phyloP scores from a whole-genome alignment of 1,140 invertebrate species.

The Drosophila saltans region DNA sequence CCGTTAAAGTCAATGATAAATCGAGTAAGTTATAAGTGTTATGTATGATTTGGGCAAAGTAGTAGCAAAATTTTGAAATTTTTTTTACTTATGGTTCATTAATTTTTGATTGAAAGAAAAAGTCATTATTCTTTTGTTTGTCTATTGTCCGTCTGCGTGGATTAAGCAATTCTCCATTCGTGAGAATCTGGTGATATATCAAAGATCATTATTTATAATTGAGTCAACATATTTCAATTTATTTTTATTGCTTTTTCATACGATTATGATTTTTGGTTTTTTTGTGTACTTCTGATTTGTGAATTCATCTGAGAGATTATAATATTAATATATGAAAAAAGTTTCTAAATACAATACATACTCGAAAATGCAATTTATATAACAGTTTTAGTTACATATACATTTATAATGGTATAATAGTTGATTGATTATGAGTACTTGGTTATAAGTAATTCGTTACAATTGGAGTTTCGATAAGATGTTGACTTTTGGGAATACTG shows the following conservation, averaged over 20 bases:
- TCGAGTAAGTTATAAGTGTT: too few relatives aligned
- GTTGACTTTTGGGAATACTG: constrained; percentile 39
- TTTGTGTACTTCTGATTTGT: constrained; percentile 12
- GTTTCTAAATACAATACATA: constrained; percentile 23
- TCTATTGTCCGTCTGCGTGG: too few relatives aligned
- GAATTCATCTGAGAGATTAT: constrained; percentile 41
- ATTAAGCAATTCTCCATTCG: too few relatives aligned
- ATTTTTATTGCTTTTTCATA: constrained; percentile 43
- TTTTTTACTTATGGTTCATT: too few relatives aligned
- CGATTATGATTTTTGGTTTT: not conserved
- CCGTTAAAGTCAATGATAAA: too few relatives aligned
- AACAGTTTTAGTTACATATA: constrained; percentile 4
- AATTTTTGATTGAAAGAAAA: too few relatives aligned
- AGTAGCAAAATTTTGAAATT: too few relatives aligned
- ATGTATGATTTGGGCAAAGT: too few relatives aligned
- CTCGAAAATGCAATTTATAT: constrained; percentile 4
- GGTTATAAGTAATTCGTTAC: constrained; percentile 59
- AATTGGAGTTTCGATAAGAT: constrained; percentile 45
- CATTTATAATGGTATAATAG: constrained; percentile 36
- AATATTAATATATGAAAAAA: constrained; percentile 47
- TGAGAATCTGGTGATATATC: too few relatives aligned
- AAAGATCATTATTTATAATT: not conserved
- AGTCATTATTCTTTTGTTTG: too few relatives aligned
- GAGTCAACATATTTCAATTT: constrained; percentile 40
- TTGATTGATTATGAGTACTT: constrained; percentile 58